Conservation (phyloP, 92 coral and sea anemone species). For the Heliopora coerulea region DNA sequence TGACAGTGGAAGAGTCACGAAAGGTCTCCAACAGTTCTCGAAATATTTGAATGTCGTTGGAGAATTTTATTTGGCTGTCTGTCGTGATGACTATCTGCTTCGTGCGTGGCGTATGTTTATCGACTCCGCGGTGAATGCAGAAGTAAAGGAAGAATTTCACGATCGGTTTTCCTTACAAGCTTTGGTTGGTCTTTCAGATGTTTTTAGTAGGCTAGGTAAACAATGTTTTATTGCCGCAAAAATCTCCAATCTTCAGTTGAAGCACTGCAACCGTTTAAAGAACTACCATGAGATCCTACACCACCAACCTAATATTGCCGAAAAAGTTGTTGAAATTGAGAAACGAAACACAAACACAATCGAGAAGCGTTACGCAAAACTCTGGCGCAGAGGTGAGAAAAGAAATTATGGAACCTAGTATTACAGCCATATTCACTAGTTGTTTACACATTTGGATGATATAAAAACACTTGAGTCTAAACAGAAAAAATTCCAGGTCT, state of each 20-base stretch:
- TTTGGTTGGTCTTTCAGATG: conserved; percentile 27
- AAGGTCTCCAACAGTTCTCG: not conserved
- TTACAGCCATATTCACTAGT: too few relatives aligned
- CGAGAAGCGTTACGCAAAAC: not conserved
- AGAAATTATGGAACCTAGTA: too few relatives aligned
- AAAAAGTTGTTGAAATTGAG: not conserved
- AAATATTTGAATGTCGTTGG: conserved; percentile 14
- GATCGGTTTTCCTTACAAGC: conserved; percentile 19
- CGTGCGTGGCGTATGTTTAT: conserved; percentile 3
- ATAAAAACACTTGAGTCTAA: too few relatives aligned
- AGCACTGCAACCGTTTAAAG: conserved; percentile 9
- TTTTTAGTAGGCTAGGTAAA: conserved; percentile 4
- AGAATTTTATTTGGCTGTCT: conserved; percentile 5
- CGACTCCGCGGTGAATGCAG: conserved; percentile 3
- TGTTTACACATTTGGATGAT: too few relatives aligned
- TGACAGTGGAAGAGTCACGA: not conserved
- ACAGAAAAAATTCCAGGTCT: too few relatives aligned
- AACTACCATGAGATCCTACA: not conserved
- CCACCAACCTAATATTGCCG: conserved; percentile 15
- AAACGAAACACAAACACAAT: conserved; percentile 2
- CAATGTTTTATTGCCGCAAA: conserved; percentile 7
- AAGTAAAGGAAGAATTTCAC: not conserved
- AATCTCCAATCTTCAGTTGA: conserved; percentile 21
- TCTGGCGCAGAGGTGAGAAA: not conserved
- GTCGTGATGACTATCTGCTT: not conserved